Percentiles rank a stretch among this genome's conserved stretches.
Evolutionary conservation across 2,113 vertebrate species (phyloP).

Genomic region (Chrysochloris asiatica): DNA sequence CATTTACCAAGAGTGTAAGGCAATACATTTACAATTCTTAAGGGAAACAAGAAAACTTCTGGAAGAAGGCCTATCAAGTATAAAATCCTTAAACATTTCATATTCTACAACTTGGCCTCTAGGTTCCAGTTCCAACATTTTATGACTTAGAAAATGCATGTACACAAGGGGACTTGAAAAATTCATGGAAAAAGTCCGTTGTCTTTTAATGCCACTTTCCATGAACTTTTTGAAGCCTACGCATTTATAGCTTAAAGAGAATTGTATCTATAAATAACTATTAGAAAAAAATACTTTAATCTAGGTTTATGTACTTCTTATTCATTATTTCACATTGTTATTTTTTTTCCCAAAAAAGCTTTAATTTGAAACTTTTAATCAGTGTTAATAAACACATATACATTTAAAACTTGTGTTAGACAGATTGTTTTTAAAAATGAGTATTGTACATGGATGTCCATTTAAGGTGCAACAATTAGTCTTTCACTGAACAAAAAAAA

Average conservation of each 20-base stretch:
- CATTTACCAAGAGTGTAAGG: neutral
- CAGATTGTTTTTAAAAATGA: neutral
- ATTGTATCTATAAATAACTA: neutral
- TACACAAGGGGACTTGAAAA: neutral
- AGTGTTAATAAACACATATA: neutral
- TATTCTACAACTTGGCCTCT: neutral
- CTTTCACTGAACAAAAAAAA: no score
- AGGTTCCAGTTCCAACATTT: neutral
- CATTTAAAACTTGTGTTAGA: neutral
- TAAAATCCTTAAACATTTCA: constrained; percentile 15
- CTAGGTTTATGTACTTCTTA: neutral
- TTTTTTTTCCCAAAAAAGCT: no score
- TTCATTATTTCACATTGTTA: neutral
- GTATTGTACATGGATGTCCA: no score
- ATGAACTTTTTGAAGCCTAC: no score
- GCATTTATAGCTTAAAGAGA: neutral
- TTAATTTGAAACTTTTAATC: constrained; percentile 5
- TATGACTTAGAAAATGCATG: neutral
- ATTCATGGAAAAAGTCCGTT: no score
- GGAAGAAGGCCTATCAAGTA: neutral
- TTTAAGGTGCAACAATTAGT: no score
- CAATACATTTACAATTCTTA: neutral
- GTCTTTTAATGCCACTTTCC: no score
- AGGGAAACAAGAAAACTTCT: neutral
- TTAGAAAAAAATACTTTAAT: neutral